phyloP scores from a whole-genome alignment of 2,113 vertebrate genomes.

The Etheostoma cragini region DNA sequence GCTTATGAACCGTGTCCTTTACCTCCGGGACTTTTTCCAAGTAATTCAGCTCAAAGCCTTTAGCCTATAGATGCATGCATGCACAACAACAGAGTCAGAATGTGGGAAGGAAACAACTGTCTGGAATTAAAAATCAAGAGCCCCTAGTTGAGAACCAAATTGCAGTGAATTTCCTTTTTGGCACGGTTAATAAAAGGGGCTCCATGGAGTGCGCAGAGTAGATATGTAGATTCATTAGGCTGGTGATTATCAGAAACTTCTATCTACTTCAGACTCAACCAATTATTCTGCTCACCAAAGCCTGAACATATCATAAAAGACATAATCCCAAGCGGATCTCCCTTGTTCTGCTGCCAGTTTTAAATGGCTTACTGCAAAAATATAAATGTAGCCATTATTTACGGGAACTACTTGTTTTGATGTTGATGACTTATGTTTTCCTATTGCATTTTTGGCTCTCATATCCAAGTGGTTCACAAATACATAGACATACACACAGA shows the following conservation, averaged over 20 bases:
- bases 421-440: slow-evolving; percentile 73
- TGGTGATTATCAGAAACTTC: slow-evolving; percentile 74
- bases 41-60: slow-evolving; percentile 98
- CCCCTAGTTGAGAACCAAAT: slow-evolving; percentile 48
- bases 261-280: slow-evolving; percentile 62
- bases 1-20: slow-evolving; percentile 98
- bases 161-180: slow-evolving; percentile 69
- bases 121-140: slow-evolving; percentile 55
- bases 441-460: slow-evolving; percentile 58
- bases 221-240: slow-evolving; percentile 74
- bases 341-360: slow-evolving; percentile 79
- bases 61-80: slow-evolving; percentile 85
- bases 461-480: slow-evolving; percentile 47
- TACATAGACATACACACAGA: slow-evolving; percentile 23
- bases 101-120: slow-evolving; percentile 47
- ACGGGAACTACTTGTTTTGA: slow-evolving; percentile 71
- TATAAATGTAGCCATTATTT: slow-evolving; percentile 74
- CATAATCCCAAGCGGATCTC: slow-evolving; percentile 66
- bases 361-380: slow-evolving; percentile 80
- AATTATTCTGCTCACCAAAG: slow-evolving; percentile 60
- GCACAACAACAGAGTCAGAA: slow-evolving; percentile 45
- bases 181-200: slow-evolving; percentile 37
- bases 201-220: slow-evolving; percentile 40
- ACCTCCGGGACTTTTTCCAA: slow-evolving; percentile 99
- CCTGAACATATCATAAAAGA: slow-evolving; percentile 69